These are phyloP conservation scores for Merluccius polli DNA, from an alignment of 2,797 vertebrate species.

Conservation along the genomic window DNA sequence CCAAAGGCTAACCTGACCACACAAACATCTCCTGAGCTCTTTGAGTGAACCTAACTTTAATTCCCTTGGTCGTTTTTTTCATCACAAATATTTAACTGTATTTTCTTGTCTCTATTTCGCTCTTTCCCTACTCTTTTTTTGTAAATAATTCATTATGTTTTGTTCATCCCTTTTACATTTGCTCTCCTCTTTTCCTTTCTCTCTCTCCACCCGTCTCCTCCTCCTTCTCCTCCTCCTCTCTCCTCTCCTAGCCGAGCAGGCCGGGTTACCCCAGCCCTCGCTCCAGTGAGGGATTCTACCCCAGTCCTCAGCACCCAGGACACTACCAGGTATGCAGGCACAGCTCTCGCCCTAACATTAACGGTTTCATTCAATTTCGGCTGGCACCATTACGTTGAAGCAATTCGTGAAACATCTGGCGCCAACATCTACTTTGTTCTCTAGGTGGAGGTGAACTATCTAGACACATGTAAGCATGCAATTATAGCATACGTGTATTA, in stretches of 20 bases:
- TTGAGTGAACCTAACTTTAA: constrained; percentile 50
- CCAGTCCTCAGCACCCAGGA: constrained; percentile 90
- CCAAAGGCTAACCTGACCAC: constrained; percentile 66
- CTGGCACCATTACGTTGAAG: neutral
- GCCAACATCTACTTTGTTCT: neutral
- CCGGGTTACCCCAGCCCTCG: constrained; percentile 96
- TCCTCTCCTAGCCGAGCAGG: constrained; percentile 82
- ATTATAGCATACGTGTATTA: neutral
- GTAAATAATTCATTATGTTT: too few relatives aligned
- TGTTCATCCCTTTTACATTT: neutral
- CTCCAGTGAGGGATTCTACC: constrained; percentile 95
- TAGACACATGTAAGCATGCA: neutral
- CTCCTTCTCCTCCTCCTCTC: neutral
- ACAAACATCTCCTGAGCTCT: constrained; percentile 58
- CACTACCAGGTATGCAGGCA: constrained; percentile 87
- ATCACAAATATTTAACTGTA: constrained; percentile 7
- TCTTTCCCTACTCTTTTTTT: too few relatives aligned
- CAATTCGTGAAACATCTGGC: neutral
- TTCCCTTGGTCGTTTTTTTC: too few relatives aligned
- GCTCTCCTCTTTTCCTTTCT: neutral
- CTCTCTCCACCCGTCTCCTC: neutral
- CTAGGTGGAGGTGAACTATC: neutral
- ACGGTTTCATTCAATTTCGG: neutral
- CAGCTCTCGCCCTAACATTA: neutral
- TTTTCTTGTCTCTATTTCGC: neutral